phyloP scores from a whole-genome alignment of 1,140 invertebrate species.

The Meloidogyne exigua region DNA sequence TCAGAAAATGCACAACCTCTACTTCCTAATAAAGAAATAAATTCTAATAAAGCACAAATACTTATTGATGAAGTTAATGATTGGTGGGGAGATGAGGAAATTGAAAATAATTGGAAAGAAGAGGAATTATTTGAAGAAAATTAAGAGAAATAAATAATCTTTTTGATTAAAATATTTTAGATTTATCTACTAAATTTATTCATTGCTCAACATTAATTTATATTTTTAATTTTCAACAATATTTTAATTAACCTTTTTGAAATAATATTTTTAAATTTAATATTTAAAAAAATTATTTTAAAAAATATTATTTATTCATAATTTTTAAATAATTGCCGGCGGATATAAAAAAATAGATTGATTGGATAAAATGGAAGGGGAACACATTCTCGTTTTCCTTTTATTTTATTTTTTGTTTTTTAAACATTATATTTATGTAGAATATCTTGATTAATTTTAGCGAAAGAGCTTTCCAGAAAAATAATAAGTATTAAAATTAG shows the following conservation, averaged over 20 bases:
- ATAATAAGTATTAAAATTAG: background rate
- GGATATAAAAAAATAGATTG: background rate
- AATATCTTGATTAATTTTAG: background rate
- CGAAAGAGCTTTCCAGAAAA: background rate
- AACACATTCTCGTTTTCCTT: background rate
- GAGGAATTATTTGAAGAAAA: background rate
- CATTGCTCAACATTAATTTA: too few relatives aligned
- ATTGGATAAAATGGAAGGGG: background rate
- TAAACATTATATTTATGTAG: background rate
- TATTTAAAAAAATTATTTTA: too few relatives aligned
- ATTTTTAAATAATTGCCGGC: too few relatives aligned
- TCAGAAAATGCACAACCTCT: background rate
- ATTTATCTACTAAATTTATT: too few relatives aligned
- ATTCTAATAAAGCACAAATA: slow-evolving; percentile 3
- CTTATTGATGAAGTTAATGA: background rate
- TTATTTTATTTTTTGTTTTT: background rate
- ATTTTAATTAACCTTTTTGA: too few relatives aligned
- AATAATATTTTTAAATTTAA: too few relatives aligned
- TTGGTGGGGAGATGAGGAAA: background rate
- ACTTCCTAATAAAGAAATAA: background rate
- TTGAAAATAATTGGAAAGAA: background rate
- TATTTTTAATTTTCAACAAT: too few relatives aligned
- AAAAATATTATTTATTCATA: too few relatives aligned
- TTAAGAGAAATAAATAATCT: too few relatives aligned
- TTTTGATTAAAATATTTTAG: too few relatives aligned